Evolutionary conservation across 2,888 invertebrate genomes (phyloP).

Genomic region (Ichneumoninae sp.): DNA sequence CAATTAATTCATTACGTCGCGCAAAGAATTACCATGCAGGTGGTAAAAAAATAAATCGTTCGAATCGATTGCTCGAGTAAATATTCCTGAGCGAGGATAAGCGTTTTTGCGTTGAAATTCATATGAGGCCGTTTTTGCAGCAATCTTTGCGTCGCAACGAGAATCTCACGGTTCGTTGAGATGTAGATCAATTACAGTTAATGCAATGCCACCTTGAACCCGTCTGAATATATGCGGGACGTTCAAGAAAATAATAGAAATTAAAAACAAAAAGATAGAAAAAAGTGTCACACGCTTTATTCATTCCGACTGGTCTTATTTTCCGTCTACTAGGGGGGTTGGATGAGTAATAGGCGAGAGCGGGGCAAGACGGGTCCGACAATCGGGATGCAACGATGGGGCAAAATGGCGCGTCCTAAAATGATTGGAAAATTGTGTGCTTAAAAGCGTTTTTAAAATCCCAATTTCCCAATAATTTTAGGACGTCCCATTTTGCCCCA

Average conservation of each 20-base stretch:
- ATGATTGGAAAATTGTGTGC: too few relatives aligned
- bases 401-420: too few relatives aligned
- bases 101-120: conserved; percentile 21
- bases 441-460: too few relatives aligned
- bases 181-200: conserved; percentile 59
- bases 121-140: conserved; percentile 7
- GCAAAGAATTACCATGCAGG: neutral
- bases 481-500: too few relatives aligned
- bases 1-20: neutral
- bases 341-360: too few relatives aligned
- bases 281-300: neutral
- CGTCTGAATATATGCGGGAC: conserved; percentile 35
- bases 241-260: conserved; percentile 30
- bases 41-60: neutral
- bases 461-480: too few relatives aligned
- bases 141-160: conserved; percentile 18
- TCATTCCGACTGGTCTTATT: conserved; percentile 1
- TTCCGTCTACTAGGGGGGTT: neutral
- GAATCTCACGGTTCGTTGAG: conserved; percentile 37
- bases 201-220: conserved; percentile 52
- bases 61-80: conserved; percentile 14
- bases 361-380: too few relatives aligned
- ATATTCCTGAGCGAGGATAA: conserved; percentile 15
- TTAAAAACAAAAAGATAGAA: conserved; percentile 7
- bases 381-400: too few relatives aligned